A percentile compares a stretch with the other conserved stretches of the same genome.
These are phyloP conservation scores for Lottia gigantea DNA, from an alignment of 2,888 invertebrate species.

Conservation along the genomic window DNA sequence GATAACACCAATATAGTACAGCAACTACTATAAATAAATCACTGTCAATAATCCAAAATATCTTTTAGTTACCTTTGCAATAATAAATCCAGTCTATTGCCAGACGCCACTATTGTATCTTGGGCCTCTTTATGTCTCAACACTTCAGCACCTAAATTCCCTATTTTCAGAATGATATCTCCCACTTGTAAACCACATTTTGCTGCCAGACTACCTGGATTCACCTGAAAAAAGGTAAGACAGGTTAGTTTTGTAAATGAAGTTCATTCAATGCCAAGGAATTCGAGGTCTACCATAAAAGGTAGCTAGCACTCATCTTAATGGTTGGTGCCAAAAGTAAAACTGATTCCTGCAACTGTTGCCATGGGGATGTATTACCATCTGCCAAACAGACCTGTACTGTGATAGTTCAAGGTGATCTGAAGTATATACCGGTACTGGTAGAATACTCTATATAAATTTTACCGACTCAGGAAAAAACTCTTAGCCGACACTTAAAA, in stretches of 20 bases:
- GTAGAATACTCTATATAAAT: too few relatives aligned
- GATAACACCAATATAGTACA: too few relatives aligned
- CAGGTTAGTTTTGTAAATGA: constrained; percentile 16
- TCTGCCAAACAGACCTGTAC: constrained; percentile 2
- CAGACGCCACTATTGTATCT: constrained; percentile 59
- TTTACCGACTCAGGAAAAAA: too few relatives aligned
- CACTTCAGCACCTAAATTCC: constrained; percentile 49
- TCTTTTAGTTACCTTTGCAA: constrained; percentile 55
- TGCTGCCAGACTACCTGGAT: constrained; percentile 65
- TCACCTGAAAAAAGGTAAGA: constrained; percentile 54
- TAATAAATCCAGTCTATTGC: constrained; percentile 63
- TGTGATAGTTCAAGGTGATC: background rate
- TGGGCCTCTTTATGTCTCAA: constrained; percentile 67
- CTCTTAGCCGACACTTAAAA: too few relatives aligned
- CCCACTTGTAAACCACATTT: constrained; percentile 66
- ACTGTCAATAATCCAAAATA: too few relatives aligned
- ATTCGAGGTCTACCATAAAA: constrained; percentile 23
- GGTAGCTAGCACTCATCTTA: constrained; percentile 8
- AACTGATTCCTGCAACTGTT: background rate
- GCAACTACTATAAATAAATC: too few relatives aligned
- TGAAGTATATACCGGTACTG: background rate
- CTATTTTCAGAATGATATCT: constrained; percentile 65
- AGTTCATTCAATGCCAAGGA: constrained; percentile 17
- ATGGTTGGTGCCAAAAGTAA: background rate
- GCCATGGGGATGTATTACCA: background rate